These are phyloP conservation scores for Amblyjoppa proteus DNA, from an alignment of 2,888 invertebrate species.

Conservation along the genomic window DNA sequence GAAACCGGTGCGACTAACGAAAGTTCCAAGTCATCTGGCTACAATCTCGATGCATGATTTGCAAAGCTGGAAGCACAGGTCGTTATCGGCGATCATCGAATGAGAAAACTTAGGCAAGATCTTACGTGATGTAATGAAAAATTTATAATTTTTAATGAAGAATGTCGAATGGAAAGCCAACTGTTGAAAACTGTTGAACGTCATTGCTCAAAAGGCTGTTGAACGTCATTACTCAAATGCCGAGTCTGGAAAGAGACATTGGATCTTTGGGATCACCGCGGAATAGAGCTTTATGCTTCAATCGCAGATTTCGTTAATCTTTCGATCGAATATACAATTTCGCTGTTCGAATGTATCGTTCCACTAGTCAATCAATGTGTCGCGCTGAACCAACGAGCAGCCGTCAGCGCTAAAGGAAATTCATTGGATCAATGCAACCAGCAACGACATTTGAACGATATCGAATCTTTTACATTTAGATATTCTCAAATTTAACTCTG, in stretches of 20 bases:
- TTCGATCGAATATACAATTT: neutral
- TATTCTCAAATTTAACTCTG: constrained; percentile 77
- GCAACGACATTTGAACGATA: too few relatives aligned
- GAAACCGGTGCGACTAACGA: neutral
- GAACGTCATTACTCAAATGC: neutral
- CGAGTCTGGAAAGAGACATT: neutral
- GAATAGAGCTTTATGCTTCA: neutral
- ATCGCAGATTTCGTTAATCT: neutral
- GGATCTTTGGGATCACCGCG: neutral
- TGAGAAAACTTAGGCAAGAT: too few relatives aligned
- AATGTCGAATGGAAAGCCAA: neutral
- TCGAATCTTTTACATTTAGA: too few relatives aligned
- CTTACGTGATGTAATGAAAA: too few relatives aligned
- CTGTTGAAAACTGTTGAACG: neutral
- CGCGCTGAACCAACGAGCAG: too few relatives aligned
- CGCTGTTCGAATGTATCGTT: too few relatives aligned
- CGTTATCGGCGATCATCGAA: neutral
- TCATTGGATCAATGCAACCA: too few relatives aligned
- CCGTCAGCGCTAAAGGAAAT: too few relatives aligned
- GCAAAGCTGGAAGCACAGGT: neutral
- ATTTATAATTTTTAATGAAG: neutral
- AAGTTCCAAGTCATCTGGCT: neutral
- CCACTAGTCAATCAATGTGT: constrained; percentile 78
- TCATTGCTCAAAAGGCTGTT: neutral
- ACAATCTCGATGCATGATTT: neutral